Evolutionary conservation across 2,113 vertebrate genomes (phyloP), one percentile per base, ranked within the genome.

Genomic region (Otolemur garnettii): DNA sequence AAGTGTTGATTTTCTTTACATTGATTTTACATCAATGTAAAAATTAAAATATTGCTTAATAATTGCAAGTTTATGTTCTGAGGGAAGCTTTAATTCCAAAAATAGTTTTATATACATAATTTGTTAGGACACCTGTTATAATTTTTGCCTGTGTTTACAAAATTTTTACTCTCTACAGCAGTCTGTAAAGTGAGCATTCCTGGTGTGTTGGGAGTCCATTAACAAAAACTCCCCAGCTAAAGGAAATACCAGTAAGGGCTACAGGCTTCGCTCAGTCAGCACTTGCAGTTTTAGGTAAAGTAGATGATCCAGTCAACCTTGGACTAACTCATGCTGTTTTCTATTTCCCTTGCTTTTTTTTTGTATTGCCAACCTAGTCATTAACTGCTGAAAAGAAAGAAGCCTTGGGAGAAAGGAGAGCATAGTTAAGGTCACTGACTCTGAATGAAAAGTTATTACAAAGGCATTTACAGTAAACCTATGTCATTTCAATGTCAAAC

Each of bases 281-380:
- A 64, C 38, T 68, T 69, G 90, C 35, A 88, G 55, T 69, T 88
- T 94, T 69, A 84, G 69, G 57, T 53, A 83, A 93, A 96, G 78
- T 22, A 62, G 57, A 71, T 18, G 62, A 96, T 77, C 35, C 59
- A 77, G 42, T 75, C 62, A 94, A 57, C 62, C 89, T 91, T 84
- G 68, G 55, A 38, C 42, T 91, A 93, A 80, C 42, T 82, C 95
- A 66, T 53, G 62, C 91, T 94, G 78, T 72, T 96, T 98, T 66
- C 57, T 94, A 75, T 86, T 91, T 95, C 71, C 77, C 92, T 87
- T 79, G 14, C 10, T 6, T 50, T 57, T 57, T 57, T 95, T 79
- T 38, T 28, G 1, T 53, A n/a, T 77, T 79, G 19, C 50, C 72
- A 96, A 91, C 42, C 77, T 74, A 84, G 35, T 98, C 91, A 92